Evolutionary conservation across 2,888 invertebrate species (phyloP).

Genomic region (Ctenicera cuprea): DNA sequence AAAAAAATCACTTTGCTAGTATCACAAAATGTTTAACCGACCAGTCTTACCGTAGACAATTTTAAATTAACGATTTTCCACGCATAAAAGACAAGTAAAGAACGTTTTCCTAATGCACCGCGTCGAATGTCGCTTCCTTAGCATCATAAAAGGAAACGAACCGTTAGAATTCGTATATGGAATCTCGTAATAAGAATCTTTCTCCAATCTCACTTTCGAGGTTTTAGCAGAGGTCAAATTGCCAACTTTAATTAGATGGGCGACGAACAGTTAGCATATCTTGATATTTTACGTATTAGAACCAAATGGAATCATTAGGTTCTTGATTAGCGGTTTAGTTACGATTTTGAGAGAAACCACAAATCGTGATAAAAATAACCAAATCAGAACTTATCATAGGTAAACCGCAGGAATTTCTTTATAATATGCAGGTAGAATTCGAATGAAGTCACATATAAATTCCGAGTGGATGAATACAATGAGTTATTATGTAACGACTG

Average conservation of each 20-base stretch:
- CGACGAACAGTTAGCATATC: constrained; percentile 20
- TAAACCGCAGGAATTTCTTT: constrained; percentile 8
- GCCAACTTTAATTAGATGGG: constrained; percentile 12
- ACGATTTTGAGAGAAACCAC: constrained; percentile 7
- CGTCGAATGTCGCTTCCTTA: constrained; percentile 23
- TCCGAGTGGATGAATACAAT: neutral
- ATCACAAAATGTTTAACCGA: neutral
- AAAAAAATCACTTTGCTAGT: too few relatives aligned
- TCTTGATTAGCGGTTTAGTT: neutral
- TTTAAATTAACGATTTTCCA: constrained; percentile 6
- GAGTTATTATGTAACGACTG: too few relatives aligned
- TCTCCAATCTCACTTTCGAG: constrained; percentile 27
- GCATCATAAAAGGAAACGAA: constrained; percentile 39
- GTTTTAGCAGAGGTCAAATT: neutral
- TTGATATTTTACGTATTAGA: neutral
- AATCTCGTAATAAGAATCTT: constrained; percentile 9
- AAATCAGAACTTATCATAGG: neutral
- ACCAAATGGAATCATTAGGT: neutral
- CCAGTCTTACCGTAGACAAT: neutral
- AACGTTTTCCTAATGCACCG: constrained; percentile 26
- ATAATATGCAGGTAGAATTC: too few relatives aligned
- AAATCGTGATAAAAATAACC: constrained; percentile 4
- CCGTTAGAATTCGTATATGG: constrained; percentile 33
- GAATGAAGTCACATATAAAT: neutral
- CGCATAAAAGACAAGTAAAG: constrained; percentile 3